These are phyloP conservation scores for Pharmacophagus antenor DNA, from an alignment of 2,888 invertebrate genomes.

Conservation along the genomic window DNA sequence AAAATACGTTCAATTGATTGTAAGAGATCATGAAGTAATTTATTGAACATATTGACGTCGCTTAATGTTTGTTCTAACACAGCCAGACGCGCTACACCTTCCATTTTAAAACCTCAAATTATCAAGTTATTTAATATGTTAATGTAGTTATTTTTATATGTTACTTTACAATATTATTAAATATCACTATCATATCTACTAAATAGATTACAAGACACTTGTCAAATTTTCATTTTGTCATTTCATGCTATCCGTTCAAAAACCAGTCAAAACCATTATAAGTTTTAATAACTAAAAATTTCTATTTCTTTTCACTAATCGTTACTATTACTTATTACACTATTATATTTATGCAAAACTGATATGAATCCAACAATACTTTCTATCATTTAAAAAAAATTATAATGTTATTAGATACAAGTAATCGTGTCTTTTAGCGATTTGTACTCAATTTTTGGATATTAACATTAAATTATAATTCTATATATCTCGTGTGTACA, in stretches of 20 bases:
- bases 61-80: slow-evolving; percentile 63
- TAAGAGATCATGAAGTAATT: slow-evolving; percentile 59
- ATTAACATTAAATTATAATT: too few relatives aligned
- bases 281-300: not conserved
- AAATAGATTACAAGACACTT: slow-evolving; percentile 43
- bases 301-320: not conserved
- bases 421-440: too few relatives aligned
- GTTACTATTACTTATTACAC: not conserved
- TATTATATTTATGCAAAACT: not conserved
- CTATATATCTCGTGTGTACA: too few relatives aligned
- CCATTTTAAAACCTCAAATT: slow-evolving; percentile 50
- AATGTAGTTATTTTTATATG: slow-evolving; percentile 41
- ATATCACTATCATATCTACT: not conserved
- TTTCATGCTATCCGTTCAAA: slow-evolving; percentile 29
- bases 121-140: slow-evolving; percentile 32
- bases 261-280: slow-evolving; percentile 11
- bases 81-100: slow-evolving; percentile 71
- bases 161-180: slow-evolving; percentile 32
- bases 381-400: too few relatives aligned
- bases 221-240: slow-evolving; percentile 57
- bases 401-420: too few relatives aligned
- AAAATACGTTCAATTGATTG: slow-evolving; percentile 56
- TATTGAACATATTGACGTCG: slow-evolving; percentile 53
- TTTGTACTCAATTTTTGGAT: too few relatives aligned
- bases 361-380: too few relatives aligned